Base-by-base conservation (phyloP, 2,113 vertebrate species). In the Pelmatolapia mariae region DNA sequence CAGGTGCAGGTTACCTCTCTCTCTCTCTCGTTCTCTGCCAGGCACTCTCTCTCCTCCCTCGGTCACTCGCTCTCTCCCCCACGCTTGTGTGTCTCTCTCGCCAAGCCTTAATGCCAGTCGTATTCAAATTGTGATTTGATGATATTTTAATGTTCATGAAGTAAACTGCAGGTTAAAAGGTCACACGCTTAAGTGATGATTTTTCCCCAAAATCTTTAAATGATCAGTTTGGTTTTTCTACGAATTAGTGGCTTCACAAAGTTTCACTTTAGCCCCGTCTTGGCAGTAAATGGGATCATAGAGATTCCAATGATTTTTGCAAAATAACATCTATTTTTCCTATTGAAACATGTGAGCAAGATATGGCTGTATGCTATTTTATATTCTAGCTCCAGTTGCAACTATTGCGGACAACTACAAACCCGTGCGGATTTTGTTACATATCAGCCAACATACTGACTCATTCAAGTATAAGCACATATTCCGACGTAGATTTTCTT, bases 1-100 rank as follows among this genome's bases (percentile, higher is more conserved):
- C 92, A 94, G 91, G 92, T 93, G 92, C 89, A 90, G 56, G 4
- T 92, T 88, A 92, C 87, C 89, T 63, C 84, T 82, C 40, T 54
- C 1, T 36, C 61, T 12, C 18, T 54, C 29, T 36, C 80, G 0
- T 63, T 63, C 29, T 36, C 59, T 63, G 16, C 31, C 59, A 63
- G 59, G 59, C 59, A 6, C 63, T 71, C 79, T 18, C 61, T 24
- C 22, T 45, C 22, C 40, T 47, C 66, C 8, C 79, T n/a, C 33
- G 57, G 24, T 59, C 45, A 6, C 80, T 80, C 43, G 57, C 57
- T 57, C 61, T 59, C 47, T 15, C 57, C 15, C 38, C 68, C 68
- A 45, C 40, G 6, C 16, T 13, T 36, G 68, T 6, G 10, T 80
- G 2, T 79, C 26, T 31, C 53, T 29, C 86, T 36, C 43, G 36